Percentiles rank a stretch among this genome's conserved stretches.
Evolutionary conservation across 2,888 invertebrate genomes (phyloP).

Genomic region (Scaptomyza polygonia): DNA sequence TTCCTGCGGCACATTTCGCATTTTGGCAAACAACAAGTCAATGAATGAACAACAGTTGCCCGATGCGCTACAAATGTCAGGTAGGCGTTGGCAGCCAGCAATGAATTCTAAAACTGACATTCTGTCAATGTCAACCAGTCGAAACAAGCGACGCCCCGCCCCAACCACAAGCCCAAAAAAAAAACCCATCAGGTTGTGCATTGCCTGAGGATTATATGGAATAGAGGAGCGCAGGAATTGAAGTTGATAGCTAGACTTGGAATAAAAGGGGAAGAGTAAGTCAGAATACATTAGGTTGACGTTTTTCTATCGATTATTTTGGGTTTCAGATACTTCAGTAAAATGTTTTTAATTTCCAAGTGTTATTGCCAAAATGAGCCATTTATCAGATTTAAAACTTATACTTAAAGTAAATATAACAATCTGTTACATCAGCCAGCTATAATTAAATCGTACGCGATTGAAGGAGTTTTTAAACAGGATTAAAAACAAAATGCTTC

Average conservation of each 20-base stretch:
- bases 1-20: not conserved
- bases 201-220: conserved; percentile 22
- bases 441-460: conserved; percentile 6
- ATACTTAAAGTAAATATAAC: not conserved
- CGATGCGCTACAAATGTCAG: conserved; percentile 32
- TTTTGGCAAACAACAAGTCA: conserved; percentile 50
- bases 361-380: no score
- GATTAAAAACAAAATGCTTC: conserved; percentile 1
- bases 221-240: not conserved
- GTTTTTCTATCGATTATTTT: not conserved
- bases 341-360: no score
- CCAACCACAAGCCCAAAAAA: not conserved
- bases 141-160: conserved; percentile 23
- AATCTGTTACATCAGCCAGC: not conserved
- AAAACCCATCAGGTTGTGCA: conserved; percentile 30
- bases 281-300: not conserved
- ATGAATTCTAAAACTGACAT: conserved; percentile 67
- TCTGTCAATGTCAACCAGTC: conserved; percentile 68
- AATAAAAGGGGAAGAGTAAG: not conserved
- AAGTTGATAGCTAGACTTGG: not conserved
- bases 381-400: not conserved
- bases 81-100: conserved; percentile 31
- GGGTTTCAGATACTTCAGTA: no score
- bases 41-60: conserved; percentile 67
- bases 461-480: not conserved